Conservation (phyloP, 2,797 vertebrate genomes). For the Pangasius krempfi region DNA sequence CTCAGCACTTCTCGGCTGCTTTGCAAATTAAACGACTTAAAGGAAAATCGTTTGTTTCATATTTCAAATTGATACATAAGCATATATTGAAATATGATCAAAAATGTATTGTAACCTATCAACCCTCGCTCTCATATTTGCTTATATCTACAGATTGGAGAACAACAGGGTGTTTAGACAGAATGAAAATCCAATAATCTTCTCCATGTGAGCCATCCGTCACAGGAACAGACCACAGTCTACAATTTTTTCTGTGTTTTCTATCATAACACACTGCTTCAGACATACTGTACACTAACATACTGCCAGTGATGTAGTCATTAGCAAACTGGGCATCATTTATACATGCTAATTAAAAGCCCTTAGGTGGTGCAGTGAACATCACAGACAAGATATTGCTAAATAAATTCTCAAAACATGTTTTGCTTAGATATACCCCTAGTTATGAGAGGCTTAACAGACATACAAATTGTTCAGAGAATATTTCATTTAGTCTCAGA, state of each 20-base stretch:
- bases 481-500: background rate
- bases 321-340: background rate
- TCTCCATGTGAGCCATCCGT: slow-evolving; percentile 1
- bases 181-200: slow-evolving; percentile 5
- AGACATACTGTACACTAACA: background rate
- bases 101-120: background rate
- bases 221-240: background rate
- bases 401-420: background rate
- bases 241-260: background rate
- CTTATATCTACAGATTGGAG: background rate
- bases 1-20: background rate
- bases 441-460: background rate
- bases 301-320: background rate
- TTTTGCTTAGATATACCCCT: background rate
- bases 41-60: background rate
- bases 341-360: slow-evolving; percentile 14
- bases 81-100: background rate
- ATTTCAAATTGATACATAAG: background rate
- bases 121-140: background rate
- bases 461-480: background rate
- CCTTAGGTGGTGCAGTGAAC: background rate
- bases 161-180: slow-evolving; percentile 15
- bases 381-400: background rate
- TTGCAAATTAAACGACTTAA: background rate
- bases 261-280: background rate